Percentiles rank a stretch among this genome's conserved stretches.
These are phyloP conservation scores for Calliopum simillimum DNA, from an alignment of 2,888 invertebrate species.

Conservation along the genomic window DNA sequence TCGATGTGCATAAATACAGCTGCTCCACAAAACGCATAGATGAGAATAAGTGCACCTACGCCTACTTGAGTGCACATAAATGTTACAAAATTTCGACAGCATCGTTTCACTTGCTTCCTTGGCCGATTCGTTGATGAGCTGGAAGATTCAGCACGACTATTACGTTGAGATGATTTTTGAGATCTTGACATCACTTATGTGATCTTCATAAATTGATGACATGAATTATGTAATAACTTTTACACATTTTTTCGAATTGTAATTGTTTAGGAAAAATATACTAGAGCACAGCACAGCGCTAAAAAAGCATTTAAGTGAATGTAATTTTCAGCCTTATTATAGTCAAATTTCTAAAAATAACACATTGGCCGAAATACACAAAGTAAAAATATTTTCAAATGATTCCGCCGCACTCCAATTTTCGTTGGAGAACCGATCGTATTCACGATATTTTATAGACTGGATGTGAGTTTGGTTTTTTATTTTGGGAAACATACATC, in stretches of 20 bases:
- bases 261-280: no score
- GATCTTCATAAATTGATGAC: not conserved
- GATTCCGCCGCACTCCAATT: not conserved
- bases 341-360: conserved; percentile 27
- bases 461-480: not conserved
- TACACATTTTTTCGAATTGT: no score
- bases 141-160: conserved; percentile 38
- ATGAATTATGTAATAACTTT: conserved; percentile 8
- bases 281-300: not conserved
- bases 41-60: conserved; percentile 87
- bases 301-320: conserved; percentile 33
- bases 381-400: not conserved
- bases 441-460: conserved; percentile 10
- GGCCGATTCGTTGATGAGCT: conserved; percentile 75
- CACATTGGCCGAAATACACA: conserved; percentile 18
- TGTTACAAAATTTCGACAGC: conserved; percentile 85
- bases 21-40: conserved; percentile 88
- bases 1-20: conserved; percentile 85
- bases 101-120: conserved; percentile 84
- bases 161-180: conserved; percentile 39
- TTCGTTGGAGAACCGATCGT: conserved; percentile 8
- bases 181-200: conserved; percentile 41
- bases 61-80: conserved; percentile 95
- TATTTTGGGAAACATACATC: not conserved
- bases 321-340: conserved; percentile 18